Conservation (phyloP, 2,797 vertebrate species). For the Prionace glauca region DNA sequence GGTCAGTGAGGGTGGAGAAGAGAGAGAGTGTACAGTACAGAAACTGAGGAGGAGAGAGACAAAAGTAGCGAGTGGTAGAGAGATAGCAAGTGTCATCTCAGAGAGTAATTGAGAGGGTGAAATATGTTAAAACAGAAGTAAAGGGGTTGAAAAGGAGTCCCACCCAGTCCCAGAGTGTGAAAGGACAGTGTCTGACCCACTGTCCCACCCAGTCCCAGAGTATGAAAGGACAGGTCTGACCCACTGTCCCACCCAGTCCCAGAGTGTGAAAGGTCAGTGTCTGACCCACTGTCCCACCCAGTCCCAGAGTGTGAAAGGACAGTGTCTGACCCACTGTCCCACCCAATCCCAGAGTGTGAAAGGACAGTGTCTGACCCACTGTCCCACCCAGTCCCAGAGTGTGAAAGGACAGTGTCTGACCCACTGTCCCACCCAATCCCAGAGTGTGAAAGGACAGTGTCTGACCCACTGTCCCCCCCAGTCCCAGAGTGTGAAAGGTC, state of each 20-base stretch:
- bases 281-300: not conserved
- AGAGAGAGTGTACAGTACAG: not conserved
- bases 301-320: not conserved
- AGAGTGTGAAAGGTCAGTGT: too few species aligned
- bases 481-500: not conserved
- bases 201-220: not conserved
- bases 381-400: not conserved
- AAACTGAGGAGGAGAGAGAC: not conserved
- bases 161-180: not conserved
- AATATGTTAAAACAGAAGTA: not conserved
- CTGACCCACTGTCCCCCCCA: not conserved
- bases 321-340: not conserved
- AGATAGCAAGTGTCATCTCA: not conserved
- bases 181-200: not conserved
- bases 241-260: too few species aligned
- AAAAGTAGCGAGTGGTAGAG: not conserved
- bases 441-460: not conserved
- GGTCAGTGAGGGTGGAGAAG: not conserved
- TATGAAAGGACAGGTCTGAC: not conserved
- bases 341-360: conserved; percentile 12
- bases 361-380: conserved; percentile 3
- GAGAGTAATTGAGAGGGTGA: not conserved
- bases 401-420: conserved; percentile 2
- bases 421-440: not conserved
- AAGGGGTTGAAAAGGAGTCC: not conserved